A percentile compares a stretch with the other conserved stretches of the same genome.
These are phyloP conservation scores for Polydrusus cervinus DNA, from an alignment of 2,888 invertebrate genomes.

Conservation along the genomic window DNA sequence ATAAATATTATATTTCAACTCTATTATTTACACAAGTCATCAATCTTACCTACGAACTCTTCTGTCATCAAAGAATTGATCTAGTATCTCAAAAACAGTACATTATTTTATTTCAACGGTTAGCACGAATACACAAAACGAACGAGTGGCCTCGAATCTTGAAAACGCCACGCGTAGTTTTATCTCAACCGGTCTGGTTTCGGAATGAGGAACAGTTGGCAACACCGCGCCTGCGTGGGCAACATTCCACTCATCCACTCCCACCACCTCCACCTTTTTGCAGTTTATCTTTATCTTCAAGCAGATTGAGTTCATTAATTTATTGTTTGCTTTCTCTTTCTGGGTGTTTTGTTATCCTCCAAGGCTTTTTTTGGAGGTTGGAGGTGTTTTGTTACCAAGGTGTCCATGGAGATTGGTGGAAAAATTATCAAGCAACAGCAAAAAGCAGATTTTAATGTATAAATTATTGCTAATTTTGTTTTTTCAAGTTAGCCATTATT, in stretches of 20 bases:
- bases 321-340: constrained; percentile 36
- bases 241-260: constrained; percentile 34
- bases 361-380: constrained; percentile 17
- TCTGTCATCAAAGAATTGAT: background rate
- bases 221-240: constrained; percentile 31
- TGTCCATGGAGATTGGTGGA: constrained; percentile 1
- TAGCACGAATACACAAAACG: constrained; percentile 13
- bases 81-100: constrained; percentile 25
- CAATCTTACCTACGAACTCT: constrained; percentile 3
- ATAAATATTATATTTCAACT: background rate
- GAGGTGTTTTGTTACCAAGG: constrained; percentile 19
- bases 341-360: constrained; percentile 30
- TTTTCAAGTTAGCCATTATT: too few relatives aligned
- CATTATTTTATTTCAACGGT: constrained; percentile 17
- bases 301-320: constrained; percentile 32
- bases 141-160: constrained; percentile 37
- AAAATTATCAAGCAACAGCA: background rate
- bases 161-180: constrained; percentile 30
- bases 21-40: background rate
- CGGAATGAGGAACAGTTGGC: constrained; percentile 16
- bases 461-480: background rate
- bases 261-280: constrained; percentile 29
- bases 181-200: constrained; percentile 32
- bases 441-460: background rate
- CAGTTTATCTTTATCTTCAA: constrained; percentile 42